Percentiles rank a stretch among this genome's conserved stretches.
Conservation (phyloP, 2,888 invertebrate genomes). For the Tenthredo amoena region DNA sequence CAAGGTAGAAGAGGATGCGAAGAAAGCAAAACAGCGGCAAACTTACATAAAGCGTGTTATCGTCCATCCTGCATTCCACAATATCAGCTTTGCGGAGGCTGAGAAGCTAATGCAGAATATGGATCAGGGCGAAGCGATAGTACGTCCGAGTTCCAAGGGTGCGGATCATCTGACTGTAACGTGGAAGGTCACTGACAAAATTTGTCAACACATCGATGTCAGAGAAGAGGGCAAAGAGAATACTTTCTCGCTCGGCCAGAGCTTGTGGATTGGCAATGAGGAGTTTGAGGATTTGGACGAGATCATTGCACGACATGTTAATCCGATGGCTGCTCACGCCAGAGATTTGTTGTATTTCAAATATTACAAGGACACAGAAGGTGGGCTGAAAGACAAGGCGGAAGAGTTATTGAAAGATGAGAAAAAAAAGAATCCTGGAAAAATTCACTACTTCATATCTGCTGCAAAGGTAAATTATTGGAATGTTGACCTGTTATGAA, state of each 20-base stretch:
- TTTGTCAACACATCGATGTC: conserved; percentile 98
- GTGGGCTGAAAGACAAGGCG: conserved; percentile 91
- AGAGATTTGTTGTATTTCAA: conserved; percentile 95
- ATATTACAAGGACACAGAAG: conserved; percentile 89
- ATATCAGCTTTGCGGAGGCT: conserved; percentile 95
- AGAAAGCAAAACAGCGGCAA: conserved; percentile 90
- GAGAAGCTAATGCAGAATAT: conserved; percentile 94
- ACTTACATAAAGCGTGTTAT: conserved; percentile 97
- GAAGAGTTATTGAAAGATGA: conserved; percentile 94
- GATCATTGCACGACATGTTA: conserved; percentile 97
- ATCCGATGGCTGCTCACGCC: conserved; percentile 97
- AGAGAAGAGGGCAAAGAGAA: conserved; percentile 98
- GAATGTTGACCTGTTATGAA: background rate
- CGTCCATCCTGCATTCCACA: conserved; percentile 98
- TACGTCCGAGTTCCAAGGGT: conserved; percentile 98
- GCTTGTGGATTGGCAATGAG: conserved; percentile 92
- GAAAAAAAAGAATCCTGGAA: conserved; percentile 91
- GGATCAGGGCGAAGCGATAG: conserved; percentile 98
- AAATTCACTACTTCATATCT: conserved; percentile 93
- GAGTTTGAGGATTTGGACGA: conserved; percentile 99
- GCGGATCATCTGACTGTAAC: conserved; percentile 97
- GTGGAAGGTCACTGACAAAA: conserved; percentile 97
- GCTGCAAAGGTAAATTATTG: conserved; percentile 83
- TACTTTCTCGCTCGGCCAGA: conserved; percentile 94
- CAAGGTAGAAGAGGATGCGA: conserved; percentile 89